These are phyloP conservation scores for Takifugu ocellatus DNA, from an alignment of 2,797 vertebrate species.

Conservation along the genomic window DNA sequence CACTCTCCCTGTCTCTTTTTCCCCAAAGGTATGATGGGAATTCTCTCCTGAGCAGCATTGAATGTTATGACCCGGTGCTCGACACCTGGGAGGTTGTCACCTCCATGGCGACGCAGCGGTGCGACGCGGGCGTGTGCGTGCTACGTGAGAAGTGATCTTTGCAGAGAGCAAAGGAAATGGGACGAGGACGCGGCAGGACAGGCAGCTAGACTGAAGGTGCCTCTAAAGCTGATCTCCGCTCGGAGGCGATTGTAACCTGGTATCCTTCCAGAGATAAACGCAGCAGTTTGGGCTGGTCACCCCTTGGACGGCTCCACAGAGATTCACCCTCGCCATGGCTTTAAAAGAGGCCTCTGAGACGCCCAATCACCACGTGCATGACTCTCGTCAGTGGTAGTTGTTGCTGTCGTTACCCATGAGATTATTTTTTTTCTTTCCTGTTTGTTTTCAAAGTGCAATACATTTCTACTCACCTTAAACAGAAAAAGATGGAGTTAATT, in stretches of 20 bases:
- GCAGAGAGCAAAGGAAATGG: constrained; percentile 22
- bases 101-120: constrained; percentile 98
- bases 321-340: constrained; percentile 45
- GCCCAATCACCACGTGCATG: constrained; percentile 64
- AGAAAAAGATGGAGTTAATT: constrained; percentile 35
- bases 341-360: constrained; percentile 46
- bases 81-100: constrained; percentile 99
- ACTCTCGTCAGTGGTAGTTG: constrained; percentile 55
- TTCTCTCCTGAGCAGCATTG: constrained; percentile 96
- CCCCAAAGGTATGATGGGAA: constrained; percentile 92
- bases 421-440: constrained; percentile 53
- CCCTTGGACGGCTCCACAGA: constrained; percentile 28
- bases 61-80: constrained; percentile 96
- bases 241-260: constrained; percentile 6
- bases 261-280: background rate
- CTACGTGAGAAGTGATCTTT: constrained; percentile 90
- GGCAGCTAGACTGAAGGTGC: constrained; percentile 65
- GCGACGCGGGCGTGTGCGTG: constrained; percentile 96
- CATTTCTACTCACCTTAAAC: constrained; percentile 69
- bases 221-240: constrained; percentile 45
- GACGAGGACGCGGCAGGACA: constrained; percentile 24
- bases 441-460: constrained; percentile 79
- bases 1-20: too few relatives aligned
- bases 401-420: constrained; percentile 65
- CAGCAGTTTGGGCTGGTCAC: constrained; percentile 23